These are phyloP conservation scores for Serripes groenlandicus DNA, from an alignment of 2,888 invertebrate species.

Conservation along the genomic window DNA sequence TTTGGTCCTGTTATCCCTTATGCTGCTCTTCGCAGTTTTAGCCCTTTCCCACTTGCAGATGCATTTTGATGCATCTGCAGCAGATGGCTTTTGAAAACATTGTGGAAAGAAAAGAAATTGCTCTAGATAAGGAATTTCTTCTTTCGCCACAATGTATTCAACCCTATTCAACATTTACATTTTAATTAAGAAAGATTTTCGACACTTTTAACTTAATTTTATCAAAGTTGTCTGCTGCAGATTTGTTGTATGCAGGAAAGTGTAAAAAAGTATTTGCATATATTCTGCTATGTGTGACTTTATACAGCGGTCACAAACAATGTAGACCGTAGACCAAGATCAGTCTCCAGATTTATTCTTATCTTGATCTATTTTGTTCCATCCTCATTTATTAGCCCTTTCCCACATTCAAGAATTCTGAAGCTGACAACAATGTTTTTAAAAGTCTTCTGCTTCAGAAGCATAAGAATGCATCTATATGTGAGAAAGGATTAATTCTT, in stretches of 20 bases:
- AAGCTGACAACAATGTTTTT: neutral
- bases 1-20: neutral
- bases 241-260: neutral
- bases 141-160: neutral
- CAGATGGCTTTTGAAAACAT: neutral
- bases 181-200: too few species aligned
- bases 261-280: too few species aligned
- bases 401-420: too few species aligned
- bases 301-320: too few species aligned
- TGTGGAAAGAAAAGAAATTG: neutral
- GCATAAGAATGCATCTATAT: neutral
- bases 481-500: neutral
- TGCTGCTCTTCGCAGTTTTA: neutral
- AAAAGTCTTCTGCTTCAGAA: neutral
- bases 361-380: too few species aligned
- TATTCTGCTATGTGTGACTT: too few species aligned
- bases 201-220: too few species aligned
- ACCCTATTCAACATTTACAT: neutral
- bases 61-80: neutral
- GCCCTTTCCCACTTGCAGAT: neutral
- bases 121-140: neutral
- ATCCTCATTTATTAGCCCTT: too few species aligned
- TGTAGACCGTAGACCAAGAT: too few species aligned
- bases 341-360: too few species aligned
- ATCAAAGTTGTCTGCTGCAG: conserved; percentile 4